These are phyloP conservation scores for Falcaria lacertinaria DNA, from an alignment of 2,888 invertebrate genomes.

Conservation along the genomic window DNA sequence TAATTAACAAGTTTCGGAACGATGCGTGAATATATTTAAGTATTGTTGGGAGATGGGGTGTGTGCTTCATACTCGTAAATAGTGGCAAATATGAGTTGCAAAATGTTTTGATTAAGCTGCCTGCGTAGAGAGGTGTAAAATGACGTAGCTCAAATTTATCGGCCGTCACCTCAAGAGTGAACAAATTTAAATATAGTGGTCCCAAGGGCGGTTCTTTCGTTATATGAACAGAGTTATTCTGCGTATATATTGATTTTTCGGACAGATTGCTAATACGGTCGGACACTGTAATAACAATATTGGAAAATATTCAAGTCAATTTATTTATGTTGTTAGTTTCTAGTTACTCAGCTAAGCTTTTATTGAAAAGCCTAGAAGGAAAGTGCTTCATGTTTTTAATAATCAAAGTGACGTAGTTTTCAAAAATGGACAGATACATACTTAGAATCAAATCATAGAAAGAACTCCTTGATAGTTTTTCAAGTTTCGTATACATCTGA, in stretches of 20 bases:
- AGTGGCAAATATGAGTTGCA: slow-evolving; percentile 8
- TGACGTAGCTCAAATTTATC: slow-evolving; percentile 1
- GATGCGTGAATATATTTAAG: slow-evolving; percentile 55
- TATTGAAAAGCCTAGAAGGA: too few species aligned
- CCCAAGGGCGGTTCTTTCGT: background rate
- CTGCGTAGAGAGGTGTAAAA: background rate
- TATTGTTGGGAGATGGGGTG: slow-evolving; percentile 36
- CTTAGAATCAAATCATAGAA: too few species aligned
- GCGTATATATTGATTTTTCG: background rate
- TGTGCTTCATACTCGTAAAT: slow-evolving; percentile 33
- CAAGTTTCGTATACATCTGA: too few species aligned
- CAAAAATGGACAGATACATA: too few species aligned
- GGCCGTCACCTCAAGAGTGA: background rate
- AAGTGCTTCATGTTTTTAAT: too few species aligned
- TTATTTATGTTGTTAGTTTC: too few species aligned
- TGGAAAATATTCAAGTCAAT: too few species aligned
- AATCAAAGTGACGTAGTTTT: too few species aligned
- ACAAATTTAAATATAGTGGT: background rate
- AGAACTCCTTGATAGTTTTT: too few species aligned
- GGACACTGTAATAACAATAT: too few species aligned
- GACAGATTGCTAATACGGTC: too few species aligned
- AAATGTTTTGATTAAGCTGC: background rate
- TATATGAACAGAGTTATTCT: background rate
- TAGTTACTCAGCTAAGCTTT: too few species aligned
- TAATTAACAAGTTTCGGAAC: slow-evolving; percentile 71